Base-by-base conservation (phyloP, 2,797 vertebrate genomes). In the Manis crassicaudata region DNA sequence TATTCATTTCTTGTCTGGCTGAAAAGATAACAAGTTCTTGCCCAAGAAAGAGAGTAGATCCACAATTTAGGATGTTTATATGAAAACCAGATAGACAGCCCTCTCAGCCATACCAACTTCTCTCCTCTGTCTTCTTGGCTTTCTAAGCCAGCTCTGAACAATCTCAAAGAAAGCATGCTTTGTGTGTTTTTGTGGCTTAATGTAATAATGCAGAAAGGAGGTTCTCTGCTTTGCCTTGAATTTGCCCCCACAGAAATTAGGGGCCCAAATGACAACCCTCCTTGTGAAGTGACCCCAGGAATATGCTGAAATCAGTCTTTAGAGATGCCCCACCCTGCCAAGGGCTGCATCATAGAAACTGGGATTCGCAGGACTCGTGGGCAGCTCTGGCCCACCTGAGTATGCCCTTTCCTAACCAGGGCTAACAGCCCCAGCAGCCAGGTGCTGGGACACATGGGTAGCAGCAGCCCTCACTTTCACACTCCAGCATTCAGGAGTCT, bases 1-100 rank as follows among this genome's bases (percentile, higher is more conserved):
- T 84, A 77, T 79, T 90, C 75, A 76, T 73, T 90, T 84, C 37
- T 88, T 92, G 11, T 77, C 83, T 82, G 20, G 16, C 70, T 86
- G 25, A 37, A 72, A 89, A 63, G 23, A 3, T 1, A 87, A 58
- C 12, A 63, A 50, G 17, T 73, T 87, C 43, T 95, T 88, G n/a
- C 75, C 54, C 18, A 35, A 60, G 5, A 46, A 65, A 75, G 67
- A 92, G 96, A 90, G 35, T 50, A 40, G 4, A 65, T 56, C 62
- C 46, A 43, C 87, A 67, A 70, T 35, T 82, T 75, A 73, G 62
- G 76, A 63, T 50, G 37, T 86, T 79, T 87, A 60, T 27, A 60
- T 86, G 90, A 92, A 94, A 91, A 68, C 65, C 56, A 92, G 27
- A 77, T 21, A n/a, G 6, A 43, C 50, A 92, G 21, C 23, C 62